Evolutionary conservation across 92 coral and sea anemone genomes (phyloP).

Genomic region (Plumapathes pennacea): DNA sequence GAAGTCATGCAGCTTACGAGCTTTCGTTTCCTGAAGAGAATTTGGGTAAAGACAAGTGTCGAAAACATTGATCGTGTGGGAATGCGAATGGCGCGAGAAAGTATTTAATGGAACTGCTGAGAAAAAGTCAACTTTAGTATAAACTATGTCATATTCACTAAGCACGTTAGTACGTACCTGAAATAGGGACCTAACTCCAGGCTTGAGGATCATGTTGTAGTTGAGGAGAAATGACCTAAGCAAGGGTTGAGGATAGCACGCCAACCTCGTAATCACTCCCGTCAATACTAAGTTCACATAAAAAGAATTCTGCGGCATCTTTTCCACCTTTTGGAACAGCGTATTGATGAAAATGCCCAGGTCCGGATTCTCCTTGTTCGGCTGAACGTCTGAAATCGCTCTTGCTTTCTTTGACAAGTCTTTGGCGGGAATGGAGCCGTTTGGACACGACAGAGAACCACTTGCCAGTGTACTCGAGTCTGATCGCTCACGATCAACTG

Average conservation of each 20-base stretch:
- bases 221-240: slow-evolving; percentile 89
- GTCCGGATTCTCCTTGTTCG: slow-evolving; percentile 36
- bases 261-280: slow-evolving; percentile 84
- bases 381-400: slow-evolving; percentile 59
- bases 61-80: too few relatives aligned
- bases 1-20: too few relatives aligned
- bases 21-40: too few relatives aligned
- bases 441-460: slow-evolving; percentile 13
- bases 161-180: too few relatives aligned
- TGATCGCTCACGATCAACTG: slow-evolving; percentile 33
- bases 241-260: slow-evolving; percentile 90
- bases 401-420: slow-evolving; percentile 28
- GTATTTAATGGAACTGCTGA: too few relatives aligned
- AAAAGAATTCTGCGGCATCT: slow-evolving; percentile 90
- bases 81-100: too few relatives aligned
- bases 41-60: too few relatives aligned
- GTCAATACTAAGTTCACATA: slow-evolving; percentile 90
- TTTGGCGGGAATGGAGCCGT: slow-evolving; percentile 42
- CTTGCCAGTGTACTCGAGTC: slow-evolving; percentile 17
- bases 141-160: too few relatives aligned
- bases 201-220: slow-evolving; percentile 95
- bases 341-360: slow-evolving; percentile 77
- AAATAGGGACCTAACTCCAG: slow-evolving; percentile 92
- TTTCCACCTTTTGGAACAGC: slow-evolving; percentile 87
- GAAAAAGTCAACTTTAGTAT: too few relatives aligned